These are phyloP conservation scores for Galeopterus variegatus DNA, from an alignment of 2,113 vertebrate genomes.

Conservation along the genomic window DNA sequence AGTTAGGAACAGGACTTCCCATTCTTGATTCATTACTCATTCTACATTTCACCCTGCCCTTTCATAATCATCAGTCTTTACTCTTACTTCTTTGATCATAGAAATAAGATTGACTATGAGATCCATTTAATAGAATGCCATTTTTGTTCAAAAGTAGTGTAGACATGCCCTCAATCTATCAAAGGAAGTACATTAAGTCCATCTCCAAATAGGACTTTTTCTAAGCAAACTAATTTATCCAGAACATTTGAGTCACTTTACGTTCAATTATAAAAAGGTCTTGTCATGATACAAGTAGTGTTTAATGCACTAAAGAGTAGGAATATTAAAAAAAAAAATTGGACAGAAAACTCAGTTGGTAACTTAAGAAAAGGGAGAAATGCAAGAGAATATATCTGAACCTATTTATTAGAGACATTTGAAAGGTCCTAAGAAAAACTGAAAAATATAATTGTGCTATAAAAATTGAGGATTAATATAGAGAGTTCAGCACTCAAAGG, in stretches of 20 bases:
- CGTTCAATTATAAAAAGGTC: conserved; percentile 39
- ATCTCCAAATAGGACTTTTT: conserved; percentile 62
- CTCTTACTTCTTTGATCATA: neutral
- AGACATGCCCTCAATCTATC: conserved; percentile 23
- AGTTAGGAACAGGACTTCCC: neutral
- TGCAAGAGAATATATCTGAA: conserved; percentile 49
- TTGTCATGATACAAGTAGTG: conserved; percentile 46
- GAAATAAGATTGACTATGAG: conserved; percentile 56
- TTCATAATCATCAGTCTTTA: neutral
- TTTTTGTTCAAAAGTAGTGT: conserved; percentile 67
- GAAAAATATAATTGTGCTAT: conserved; percentile 45
- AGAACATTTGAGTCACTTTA: conserved; percentile 53
- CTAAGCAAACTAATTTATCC: conserved; percentile 66
- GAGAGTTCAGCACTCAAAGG: neutral
- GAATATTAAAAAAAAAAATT: conserved; percentile 47
- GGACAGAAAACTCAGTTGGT: conserved; percentile 29
- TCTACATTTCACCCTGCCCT: neutral
- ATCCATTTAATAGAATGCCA: conserved; percentile 44
- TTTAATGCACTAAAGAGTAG: conserved; percentile 64
- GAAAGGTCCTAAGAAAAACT: conserved; percentile 59
- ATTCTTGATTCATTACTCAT: neutral
- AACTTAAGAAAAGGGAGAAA: conserved; percentile 59
- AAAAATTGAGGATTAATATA: conserved; percentile 40
- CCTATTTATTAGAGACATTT: conserved; percentile 52
- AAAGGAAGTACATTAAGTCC: conserved; percentile 53